These are phyloP conservation scores for Gambelia wislizenii DNA, from an alignment of 2,797 vertebrate genomes.

Conservation along the genomic window DNA sequence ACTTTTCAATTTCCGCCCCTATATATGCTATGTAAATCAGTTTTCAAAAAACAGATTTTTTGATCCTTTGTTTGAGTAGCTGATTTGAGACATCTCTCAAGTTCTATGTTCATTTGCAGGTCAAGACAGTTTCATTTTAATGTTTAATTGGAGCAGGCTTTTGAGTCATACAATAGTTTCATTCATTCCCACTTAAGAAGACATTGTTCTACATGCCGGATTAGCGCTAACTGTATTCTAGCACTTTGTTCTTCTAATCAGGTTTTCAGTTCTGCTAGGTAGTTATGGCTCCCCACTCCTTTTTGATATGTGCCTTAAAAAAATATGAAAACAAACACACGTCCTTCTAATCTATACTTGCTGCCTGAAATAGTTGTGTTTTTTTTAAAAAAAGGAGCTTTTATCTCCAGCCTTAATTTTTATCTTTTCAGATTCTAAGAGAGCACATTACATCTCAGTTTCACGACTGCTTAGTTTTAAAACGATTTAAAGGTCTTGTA, in stretches of 20 bases:
- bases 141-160: constrained; percentile 38
- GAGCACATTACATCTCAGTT: constrained; percentile 59
- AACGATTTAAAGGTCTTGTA: neutral
- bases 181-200: constrained; percentile 60
- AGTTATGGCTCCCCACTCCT: constrained; percentile 33
- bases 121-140: constrained; percentile 59
- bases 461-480: constrained; percentile 10
- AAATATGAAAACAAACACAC: neutral
- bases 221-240: constrained; percentile 70
- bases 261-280: constrained; percentile 76
- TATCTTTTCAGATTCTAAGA: constrained; percentile 64
- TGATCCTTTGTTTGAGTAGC: constrained; percentile 40
- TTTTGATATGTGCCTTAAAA: neutral
- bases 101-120: constrained; percentile 59
- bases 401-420: constrained; percentile 48
- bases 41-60: constrained; percentile 42
- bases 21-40: constrained; percentile 31
- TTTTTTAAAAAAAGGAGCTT: constrained; percentile 51
- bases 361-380: constrained; percentile 47
- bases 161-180: constrained; percentile 37
- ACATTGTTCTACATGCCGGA: constrained; percentile 63
- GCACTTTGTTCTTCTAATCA: constrained; percentile 75
- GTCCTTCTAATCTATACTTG: constrained; percentile 44
- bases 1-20: constrained; percentile 1
- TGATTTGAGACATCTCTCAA: constrained; percentile 56